Base-by-base conservation (phyloP, 2,113 vertebrate genomes). In the Barbus barbus region DNA sequence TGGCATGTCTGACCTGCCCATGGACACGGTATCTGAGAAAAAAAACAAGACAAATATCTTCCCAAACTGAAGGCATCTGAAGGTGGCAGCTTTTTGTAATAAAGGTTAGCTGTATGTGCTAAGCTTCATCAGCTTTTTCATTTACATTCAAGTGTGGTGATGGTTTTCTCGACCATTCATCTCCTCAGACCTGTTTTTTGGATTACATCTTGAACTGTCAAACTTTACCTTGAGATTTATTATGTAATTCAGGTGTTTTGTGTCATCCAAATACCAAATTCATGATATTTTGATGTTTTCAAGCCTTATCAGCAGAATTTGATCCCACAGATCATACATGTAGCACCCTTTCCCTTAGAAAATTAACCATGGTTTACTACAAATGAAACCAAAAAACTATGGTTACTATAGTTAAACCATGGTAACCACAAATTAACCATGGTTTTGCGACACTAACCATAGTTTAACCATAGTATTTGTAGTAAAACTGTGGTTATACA, bases 1-100 rank as follows among this genome's bases (percentile, higher is more conserved):
- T 69, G 58, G 26, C 26, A 36, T 28, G 51, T 24, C 74, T 83
- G 74, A 73, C 80, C 80, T 72, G 44, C 18, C 36, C 63, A 18
- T 7, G 18, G 48, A 41, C 3, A 72, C 2, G 7, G 5, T 24
- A 63, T 44, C 41, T 63, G 56, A 83, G 56, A 22, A 16, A 26
- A 16, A 26, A 77, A 28, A 51, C 22, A 20, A 26, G 61, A 51
- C 60, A n/a, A 36, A 76, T 48, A 69, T 20, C 20, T 38, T 38
- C 4, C 31, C 3, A 8, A 33, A 65, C 46, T 48, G 46, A 48
- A 48, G 46, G 26, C 2, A 46, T 48, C 26, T 26, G 44, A 44
- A 44, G 48, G 48, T 4, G 1, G 20, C 78, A 69, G 38, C 56
- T 26, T 31, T 36, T 58, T 31, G 26, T 63, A 72, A 58, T 76